These are phyloP conservation scores for Decapterus maruadsi DNA, from an alignment of 2,797 vertebrate species.

Conservation along the genomic window DNA sequence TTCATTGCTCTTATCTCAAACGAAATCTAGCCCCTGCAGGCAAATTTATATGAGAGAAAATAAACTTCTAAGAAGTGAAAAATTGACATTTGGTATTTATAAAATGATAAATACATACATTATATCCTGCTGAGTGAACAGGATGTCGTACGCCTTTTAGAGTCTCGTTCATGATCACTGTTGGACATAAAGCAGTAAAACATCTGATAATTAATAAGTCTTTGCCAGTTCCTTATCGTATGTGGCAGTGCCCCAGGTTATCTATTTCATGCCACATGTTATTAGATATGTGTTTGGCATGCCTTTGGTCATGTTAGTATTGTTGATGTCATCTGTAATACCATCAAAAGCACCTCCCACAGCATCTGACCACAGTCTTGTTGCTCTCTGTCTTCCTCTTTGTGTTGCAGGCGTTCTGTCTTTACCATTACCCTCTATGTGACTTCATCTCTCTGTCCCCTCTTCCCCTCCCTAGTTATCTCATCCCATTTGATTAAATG, in stretches of 20 bases:
- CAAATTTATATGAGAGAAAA: background rate
- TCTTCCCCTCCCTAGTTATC: constrained; percentile 34
- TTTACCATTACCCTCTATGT: constrained; percentile 4
- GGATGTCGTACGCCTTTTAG: background rate
- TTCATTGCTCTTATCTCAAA: background rate
- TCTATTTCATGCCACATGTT: constrained; percentile 15
- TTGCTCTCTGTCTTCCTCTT: background rate
- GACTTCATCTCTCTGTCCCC: background rate
- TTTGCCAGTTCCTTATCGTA: background rate
- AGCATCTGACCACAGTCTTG: background rate
- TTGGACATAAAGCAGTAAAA: constrained; percentile 12
- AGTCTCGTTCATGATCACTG: background rate
- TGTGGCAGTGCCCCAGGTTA: constrained; percentile 7
- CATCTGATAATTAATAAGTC: background rate
- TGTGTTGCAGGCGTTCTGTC: constrained; percentile 17
- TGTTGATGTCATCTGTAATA: constrained; percentile 33
- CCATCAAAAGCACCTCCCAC: constrained; percentile 10
- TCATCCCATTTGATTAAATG: constrained; percentile 48
- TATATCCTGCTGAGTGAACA: background rate
- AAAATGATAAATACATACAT: background rate
- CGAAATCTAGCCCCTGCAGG: background rate
- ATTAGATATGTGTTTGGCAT: constrained; percentile 28
- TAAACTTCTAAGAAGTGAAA: background rate
- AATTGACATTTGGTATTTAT: background rate
- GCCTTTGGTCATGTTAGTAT: constrained; percentile 32